Base-by-base conservation (phyloP, 1,140 invertebrate species). In the Drosophila saltans region DNA sequence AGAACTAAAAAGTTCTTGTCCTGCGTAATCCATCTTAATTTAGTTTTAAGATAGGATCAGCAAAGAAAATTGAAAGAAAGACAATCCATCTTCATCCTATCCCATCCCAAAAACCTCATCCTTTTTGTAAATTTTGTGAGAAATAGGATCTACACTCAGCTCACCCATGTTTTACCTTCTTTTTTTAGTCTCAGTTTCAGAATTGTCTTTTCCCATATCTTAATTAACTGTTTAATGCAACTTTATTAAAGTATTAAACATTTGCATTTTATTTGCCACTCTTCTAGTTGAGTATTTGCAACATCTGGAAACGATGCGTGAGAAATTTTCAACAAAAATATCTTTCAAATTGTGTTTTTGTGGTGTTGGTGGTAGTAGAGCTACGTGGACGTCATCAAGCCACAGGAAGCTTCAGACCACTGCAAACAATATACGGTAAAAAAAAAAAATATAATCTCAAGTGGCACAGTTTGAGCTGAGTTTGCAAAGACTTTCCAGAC, bases 251-350 rank as follows among this genome's bases (percentile, higher is more conserved):
- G 33, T 36, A 36, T 36, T 36, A 36, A 10, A 1, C 21, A 52
- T 8, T 10, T 21, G 3, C 45, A 52, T 52, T 52, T 21, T 26
- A 52, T 21, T 11, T 33, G 11, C 56, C 28, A 24, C 36, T 40
- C 16, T 59, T 36, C 33, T 40, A 3, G 33, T 16, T 39, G 1
- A 59, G 40, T 39, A 40, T 59, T 59, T 40, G 57, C 39, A 79
- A 61, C 76, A 86, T 88, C 72, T 82, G 80, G 55, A 43, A 57
- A 63, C 80, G 83, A 88, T 83, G 83, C 83, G 84, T 88, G 83
- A 88, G 83, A 88, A 86, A 62, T 70, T 86, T 82, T 76, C 33
- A 58, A 52, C 79, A 76, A 77, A 67, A 8, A 52, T 26, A 24
- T 85, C 78, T 85, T 55, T 43, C 40, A 26, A 62, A 70, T 66